phyloP scores from a whole-genome alignment of 2,113 vertebrate genomes.

The Pungitius pungitius region DNA sequence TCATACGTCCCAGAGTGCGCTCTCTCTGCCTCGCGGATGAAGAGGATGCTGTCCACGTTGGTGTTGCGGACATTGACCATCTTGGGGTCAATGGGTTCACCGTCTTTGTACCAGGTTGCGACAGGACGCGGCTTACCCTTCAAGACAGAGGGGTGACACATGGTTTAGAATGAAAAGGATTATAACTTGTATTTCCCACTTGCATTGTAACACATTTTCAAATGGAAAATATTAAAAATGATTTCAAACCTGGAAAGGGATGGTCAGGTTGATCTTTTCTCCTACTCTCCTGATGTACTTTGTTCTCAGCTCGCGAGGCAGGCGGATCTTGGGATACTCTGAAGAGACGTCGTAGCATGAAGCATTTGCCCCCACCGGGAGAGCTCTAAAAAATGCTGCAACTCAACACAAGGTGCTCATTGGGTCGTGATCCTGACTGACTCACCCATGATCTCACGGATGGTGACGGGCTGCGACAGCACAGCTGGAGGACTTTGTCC shows the following conservation, averaged over 20 bases:
- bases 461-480: conserved; percentile 85
- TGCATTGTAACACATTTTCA: neutral
- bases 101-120: conserved; percentile 87
- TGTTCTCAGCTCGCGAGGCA: conserved; percentile 88
- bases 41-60: conserved; percentile 86
- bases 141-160: neutral
- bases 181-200: neutral
- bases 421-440: conserved; percentile 10
- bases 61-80: conserved; percentile 82
- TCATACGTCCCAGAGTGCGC: conserved; percentile 87
- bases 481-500: conserved; percentile 83
- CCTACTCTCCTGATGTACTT: conserved; percentile 88
- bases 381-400: neutral
- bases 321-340: conserved; percentile 92
- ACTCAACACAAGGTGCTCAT: neutral
- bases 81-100: conserved; percentile 82
- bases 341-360: neutral
- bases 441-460: conserved; percentile 89
- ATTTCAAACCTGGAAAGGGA: conserved; percentile 89
- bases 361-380: neutral
- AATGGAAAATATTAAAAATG: neutral
- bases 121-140: conserved; percentile 90
- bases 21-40: conserved; percentile 87
- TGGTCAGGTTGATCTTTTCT: conserved; percentile 86
- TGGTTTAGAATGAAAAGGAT: neutral